Evolutionary conservation across 2,113 vertebrate species (phyloP), one percentile per base, ranked within the genome.

Genomic region (Misgurnus mizolepis): DNA sequence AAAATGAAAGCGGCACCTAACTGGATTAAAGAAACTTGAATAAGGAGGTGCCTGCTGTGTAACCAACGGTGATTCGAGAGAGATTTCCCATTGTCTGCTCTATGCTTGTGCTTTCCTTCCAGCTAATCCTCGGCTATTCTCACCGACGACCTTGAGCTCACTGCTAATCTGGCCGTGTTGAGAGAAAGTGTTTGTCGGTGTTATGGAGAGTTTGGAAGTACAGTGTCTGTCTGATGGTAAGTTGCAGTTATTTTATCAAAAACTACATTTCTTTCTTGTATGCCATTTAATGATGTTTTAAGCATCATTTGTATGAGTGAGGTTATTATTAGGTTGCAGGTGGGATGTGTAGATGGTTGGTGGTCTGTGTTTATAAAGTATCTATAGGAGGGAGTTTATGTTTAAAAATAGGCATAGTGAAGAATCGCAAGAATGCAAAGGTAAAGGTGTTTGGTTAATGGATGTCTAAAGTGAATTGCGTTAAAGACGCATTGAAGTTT

Each of bases 41-140:
- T 67, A 81, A 87, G 86, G 85, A 87, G 85, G 53, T 84, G 81
- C 84, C 83, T 78, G 73, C 40, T 70, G 80, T 86, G 88, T 79
- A 81, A 83, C 82, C 87, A 78, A 78, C 82, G 77, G 78, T 82
- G 83, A 88, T 86, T 86, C 85, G 84, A 85, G 81, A 85, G 53
- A 81, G 83, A 85, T 89, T 88, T 88, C 79, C 86, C 84, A 88
- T 86, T 64, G 85, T 87, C 86, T 86, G 81, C 72, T 85, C 82
- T 56, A 65, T 78, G 78, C 79, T 84, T 82, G 79, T 86, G 84
- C 80, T 89, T 79, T 81, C 61, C 43, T 50, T 64, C 41, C 62
- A n/a, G 62, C 45, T 92, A 91, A 91, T 90, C 90, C 89, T 83
- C 86, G 79, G 61, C 82, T 87, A 68, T 87, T 91, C 89, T 90